These are phyloP conservation scores for Lithophane semibrunnea DNA, from an alignment of 2,888 invertebrate genomes.

Conservation along the genomic window DNA sequence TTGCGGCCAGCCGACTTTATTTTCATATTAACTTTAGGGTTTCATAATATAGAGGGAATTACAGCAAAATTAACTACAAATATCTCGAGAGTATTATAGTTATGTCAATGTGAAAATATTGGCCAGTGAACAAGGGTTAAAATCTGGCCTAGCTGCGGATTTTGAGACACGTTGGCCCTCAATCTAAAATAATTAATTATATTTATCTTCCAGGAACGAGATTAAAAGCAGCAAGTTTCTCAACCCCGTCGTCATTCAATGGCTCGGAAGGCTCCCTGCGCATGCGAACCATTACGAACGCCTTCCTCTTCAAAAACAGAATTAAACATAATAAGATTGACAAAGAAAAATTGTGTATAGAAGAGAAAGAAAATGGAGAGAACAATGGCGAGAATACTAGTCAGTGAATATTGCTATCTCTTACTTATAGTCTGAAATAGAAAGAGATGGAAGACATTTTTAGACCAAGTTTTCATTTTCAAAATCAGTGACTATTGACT, in stretches of 20 bases:
- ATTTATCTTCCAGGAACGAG: slow-evolving; percentile 67
- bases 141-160: not conserved
- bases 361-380: slow-evolving; percentile 72
- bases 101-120: not conserved
- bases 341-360: slow-evolving; percentile 69
- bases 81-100: not conserved
- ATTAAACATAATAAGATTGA: slow-evolving; percentile 75
- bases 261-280: slow-evolving; percentile 75
- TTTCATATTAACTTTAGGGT: not conserved
- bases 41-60: too few relatives aligned
- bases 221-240: slow-evolving; percentile 82
- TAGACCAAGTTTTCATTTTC: too few relatives aligned
- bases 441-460: too few relatives aligned
- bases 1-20: not conserved
- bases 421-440: not conserved
- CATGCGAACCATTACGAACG: slow-evolving; percentile 82
- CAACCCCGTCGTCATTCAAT: slow-evolving; percentile 64
- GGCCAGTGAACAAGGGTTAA: not conserved
- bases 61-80: not conserved
- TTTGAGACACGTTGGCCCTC: not conserved
- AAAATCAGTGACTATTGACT: not conserved
- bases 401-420: not conserved
- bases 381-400: slow-evolving; percentile 25
- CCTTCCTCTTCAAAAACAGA: slow-evolving; percentile 79
- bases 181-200: slow-evolving; percentile 8